These are phyloP conservation scores for Chaetodon trifascialis DNA, from an alignment of 2,113 vertebrate genomes.

Conservation along the genomic window DNA sequence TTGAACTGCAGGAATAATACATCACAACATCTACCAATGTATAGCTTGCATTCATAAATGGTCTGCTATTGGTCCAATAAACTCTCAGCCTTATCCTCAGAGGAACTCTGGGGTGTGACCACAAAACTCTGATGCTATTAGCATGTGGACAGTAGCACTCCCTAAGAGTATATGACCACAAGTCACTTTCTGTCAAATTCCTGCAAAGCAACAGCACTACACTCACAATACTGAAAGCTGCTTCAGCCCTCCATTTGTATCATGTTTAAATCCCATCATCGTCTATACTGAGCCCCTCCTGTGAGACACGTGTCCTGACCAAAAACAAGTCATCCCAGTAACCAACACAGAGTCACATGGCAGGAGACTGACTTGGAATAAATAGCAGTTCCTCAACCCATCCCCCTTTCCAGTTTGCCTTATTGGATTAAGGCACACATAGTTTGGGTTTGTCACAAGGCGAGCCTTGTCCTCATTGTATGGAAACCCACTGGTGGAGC, in stretches of 20 bases:
- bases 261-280: neutral
- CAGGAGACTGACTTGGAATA: slow-evolving; percentile 18
- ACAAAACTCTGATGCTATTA: too few species aligned
- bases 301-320: neutral
- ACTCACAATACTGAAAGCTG: neutral
- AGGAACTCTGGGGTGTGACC: too few species aligned
- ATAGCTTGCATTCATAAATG: too few species aligned
- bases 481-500: slow-evolving; percentile 23
- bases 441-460: slow-evolving; percentile 51
- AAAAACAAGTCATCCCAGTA: neutral
- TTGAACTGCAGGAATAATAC: too few species aligned
- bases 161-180: too few species aligned
- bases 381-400: slow-evolving; percentile 12
- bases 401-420: slow-evolving; percentile 15
- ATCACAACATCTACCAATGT: too few species aligned
- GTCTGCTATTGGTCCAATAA: too few species aligned
- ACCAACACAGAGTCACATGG: slow-evolving; percentile 28
- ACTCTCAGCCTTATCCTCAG: too few species aligned
- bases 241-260: too few species aligned
- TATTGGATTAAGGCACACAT: slow-evolving; percentile 58
- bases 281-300: neutral
- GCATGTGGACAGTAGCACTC: too few species aligned
- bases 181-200: neutral
- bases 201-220: neutral
- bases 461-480: slow-evolving; percentile 38